These are phyloP conservation scores for Acronicta leporina DNA, from an alignment of 2,888 invertebrate species.

Conservation along the genomic window DNA sequence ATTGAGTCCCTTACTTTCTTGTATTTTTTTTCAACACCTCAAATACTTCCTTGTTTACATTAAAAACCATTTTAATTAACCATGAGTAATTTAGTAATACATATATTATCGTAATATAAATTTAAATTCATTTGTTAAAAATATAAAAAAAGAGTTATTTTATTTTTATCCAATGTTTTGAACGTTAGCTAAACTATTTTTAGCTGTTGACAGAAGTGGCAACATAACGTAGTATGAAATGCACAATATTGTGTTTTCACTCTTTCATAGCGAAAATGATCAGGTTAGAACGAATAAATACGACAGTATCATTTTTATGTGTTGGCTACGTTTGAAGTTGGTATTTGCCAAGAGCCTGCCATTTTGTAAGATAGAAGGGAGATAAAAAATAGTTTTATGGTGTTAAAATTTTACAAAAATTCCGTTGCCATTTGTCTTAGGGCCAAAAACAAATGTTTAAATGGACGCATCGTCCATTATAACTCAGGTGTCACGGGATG, in stretches of 20 bases:
- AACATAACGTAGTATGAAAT: constrained; percentile 64
- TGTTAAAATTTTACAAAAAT: constrained; percentile 86
- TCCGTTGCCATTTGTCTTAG: constrained; percentile 86
- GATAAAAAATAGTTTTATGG: constrained; percentile 90
- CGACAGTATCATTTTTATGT: constrained; percentile 63
- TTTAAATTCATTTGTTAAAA: background rate
- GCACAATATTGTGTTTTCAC: constrained; percentile 57
- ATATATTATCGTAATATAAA: background rate
- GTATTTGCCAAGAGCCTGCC: constrained; percentile 88
- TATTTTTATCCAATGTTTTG: constrained; percentile 15
- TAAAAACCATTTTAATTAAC: too few relatives aligned
- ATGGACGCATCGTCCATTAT: constrained; percentile 99
- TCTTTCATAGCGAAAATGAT: constrained; percentile 48
- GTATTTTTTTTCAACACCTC: too few relatives aligned
- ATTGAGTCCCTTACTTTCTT: too few relatives aligned
- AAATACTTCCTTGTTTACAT: too few relatives aligned
- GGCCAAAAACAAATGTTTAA: constrained; percentile 89
- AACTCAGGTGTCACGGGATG: constrained; percentile 99
- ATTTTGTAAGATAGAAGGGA: constrained; percentile 89
- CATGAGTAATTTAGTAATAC: too few relatives aligned
- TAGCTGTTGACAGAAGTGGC: constrained; percentile 72
- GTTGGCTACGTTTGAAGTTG: constrained; percentile 81
- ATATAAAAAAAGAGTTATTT: background rate
- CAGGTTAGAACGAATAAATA: constrained; percentile 61
- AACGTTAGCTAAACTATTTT: constrained; percentile 63